Conservation (phyloP, 1,140 invertebrate species). For the Idris sp. region DNA sequence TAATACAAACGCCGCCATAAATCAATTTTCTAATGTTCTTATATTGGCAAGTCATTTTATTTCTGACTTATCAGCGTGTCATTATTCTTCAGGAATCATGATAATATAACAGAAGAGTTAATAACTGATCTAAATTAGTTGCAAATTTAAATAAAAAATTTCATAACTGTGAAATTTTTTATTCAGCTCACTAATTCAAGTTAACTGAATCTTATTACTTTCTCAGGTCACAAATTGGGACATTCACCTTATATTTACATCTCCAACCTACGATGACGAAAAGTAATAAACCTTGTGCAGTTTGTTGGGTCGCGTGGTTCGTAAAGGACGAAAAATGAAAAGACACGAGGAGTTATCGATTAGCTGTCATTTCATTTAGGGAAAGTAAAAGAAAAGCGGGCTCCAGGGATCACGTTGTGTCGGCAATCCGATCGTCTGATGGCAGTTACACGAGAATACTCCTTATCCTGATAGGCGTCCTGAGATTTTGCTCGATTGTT, state of each 20-base stretch:
- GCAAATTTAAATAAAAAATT: too few relatives aligned
- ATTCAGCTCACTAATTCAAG: too few relatives aligned
- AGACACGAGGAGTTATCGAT: constrained; percentile 70
- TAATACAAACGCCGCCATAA: constrained; percentile 43
- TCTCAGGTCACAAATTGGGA: too few relatives aligned
- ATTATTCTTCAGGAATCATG: constrained; percentile 39
- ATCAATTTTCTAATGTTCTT: constrained; percentile 52
- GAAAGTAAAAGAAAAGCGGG: constrained; percentile 76
- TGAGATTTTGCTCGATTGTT: constrained; percentile 49
- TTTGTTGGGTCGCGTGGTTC: constrained; percentile 51
- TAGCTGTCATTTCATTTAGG: constrained; percentile 75
- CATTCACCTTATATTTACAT: too few relatives aligned
- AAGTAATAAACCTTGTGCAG: too few relatives aligned
- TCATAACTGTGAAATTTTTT: too few relatives aligned
- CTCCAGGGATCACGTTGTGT: constrained; percentile 68
- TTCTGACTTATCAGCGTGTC: constrained; percentile 23
- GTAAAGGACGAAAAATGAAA: constrained; percentile 54
- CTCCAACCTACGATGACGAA: too few relatives aligned
- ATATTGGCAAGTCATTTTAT: constrained; percentile 53
- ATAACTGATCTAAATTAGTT: too few relatives aligned
- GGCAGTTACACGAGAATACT: constrained; percentile 76
- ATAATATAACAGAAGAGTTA: too few relatives aligned
- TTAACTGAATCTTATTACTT: too few relatives aligned
- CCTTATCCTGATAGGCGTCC: constrained; percentile 68
- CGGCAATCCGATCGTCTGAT: constrained; percentile 66